These are phyloP conservation scores for Penaeus indicus DNA, from an alignment of 1,140 invertebrate genomes.

Conservation along the genomic window DNA sequence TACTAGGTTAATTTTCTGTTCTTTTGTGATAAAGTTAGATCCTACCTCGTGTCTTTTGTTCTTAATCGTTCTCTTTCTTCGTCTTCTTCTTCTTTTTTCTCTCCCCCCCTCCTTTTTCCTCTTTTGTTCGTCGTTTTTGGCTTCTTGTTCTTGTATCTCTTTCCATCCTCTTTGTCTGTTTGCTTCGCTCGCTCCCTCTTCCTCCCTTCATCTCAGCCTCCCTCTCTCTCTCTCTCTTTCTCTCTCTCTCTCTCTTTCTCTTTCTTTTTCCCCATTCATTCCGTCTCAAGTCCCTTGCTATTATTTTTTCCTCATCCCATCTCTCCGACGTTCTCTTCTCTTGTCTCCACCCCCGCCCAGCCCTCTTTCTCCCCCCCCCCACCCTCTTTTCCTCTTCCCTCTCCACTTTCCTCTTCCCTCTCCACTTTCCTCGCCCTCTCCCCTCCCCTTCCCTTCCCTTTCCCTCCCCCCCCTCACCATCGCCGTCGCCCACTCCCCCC, in stretches of 20 bases:
- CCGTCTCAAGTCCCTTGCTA: neutral
- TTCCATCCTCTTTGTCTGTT: neutral
- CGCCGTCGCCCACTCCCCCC: too few species aligned
- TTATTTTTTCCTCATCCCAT: too few species aligned
- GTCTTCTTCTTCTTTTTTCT: too few species aligned
- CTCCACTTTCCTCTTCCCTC: too few species aligned
- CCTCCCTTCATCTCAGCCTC: neutral
- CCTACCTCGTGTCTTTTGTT: neutral
- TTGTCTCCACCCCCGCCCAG: too few species aligned
- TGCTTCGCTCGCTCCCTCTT: neutral
- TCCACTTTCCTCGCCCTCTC: too few species aligned
- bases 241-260: neutral
- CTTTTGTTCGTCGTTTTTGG: neutral
- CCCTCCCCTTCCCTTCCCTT: too few species aligned
- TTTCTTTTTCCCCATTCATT: neutral
- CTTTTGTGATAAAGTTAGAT: neutral
- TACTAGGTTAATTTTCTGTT: neutral
- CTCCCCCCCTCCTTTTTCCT: neutral
- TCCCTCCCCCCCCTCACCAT: too few species aligned
- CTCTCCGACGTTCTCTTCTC: too few species aligned
- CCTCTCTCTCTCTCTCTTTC: neutral
- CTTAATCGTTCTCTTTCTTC: neutral
- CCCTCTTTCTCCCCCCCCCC: too few species aligned
- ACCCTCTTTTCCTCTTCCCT: too few species aligned
- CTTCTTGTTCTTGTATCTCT: neutral